A percentile compares a stretch with the other conserved stretches of the same genome.
These are phyloP conservation scores for Nestor notabilis DNA, from an alignment of 2,113 vertebrate species.

Conservation along the genomic window DNA sequence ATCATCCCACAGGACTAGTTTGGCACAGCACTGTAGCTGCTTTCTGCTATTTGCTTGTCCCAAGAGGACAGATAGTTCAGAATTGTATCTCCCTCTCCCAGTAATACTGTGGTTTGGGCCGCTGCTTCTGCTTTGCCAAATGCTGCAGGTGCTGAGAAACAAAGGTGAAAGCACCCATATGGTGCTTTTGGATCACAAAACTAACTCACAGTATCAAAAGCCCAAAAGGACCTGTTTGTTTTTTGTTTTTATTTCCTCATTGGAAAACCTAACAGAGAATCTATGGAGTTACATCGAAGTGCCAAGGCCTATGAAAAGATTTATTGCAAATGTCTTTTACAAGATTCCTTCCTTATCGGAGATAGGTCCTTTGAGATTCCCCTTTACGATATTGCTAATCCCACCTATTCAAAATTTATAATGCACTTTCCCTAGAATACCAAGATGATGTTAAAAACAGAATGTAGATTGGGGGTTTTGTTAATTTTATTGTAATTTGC, in stretches of 20 bases:
- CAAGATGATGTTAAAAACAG: background rate
- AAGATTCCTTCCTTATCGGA: conserved; percentile 39
- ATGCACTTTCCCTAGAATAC: background rate
- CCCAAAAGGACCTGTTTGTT: background rate
- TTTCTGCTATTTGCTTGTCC: conserved; percentile 29
- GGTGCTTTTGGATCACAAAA: background rate
- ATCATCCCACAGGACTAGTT: background rate
- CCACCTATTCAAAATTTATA: conserved; percentile 49
- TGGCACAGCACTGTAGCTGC: background rate
- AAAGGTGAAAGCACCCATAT: conserved; percentile 57
- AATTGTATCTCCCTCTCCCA: background rate
- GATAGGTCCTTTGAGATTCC: conserved; percentile 12
- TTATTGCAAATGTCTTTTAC: conserved; percentile 53
- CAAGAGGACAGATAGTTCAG: background rate
- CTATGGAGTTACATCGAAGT: background rate
- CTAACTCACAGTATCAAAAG: background rate
- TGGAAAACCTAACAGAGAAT: background rate
- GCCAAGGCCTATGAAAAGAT: conserved; percentile 35
- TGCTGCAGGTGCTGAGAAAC: conserved; percentile 47
- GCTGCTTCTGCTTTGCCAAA: conserved; percentile 30
- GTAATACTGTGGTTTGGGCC: background rate
- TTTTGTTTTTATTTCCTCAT: background rate
- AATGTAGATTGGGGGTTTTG: background rate
- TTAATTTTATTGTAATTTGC: background rate
- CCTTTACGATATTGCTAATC: conserved; percentile 42